Evolutionary conservation across 2,888 invertebrate genomes (phyloP).

Genomic region (Lepas anatifera): DNA sequence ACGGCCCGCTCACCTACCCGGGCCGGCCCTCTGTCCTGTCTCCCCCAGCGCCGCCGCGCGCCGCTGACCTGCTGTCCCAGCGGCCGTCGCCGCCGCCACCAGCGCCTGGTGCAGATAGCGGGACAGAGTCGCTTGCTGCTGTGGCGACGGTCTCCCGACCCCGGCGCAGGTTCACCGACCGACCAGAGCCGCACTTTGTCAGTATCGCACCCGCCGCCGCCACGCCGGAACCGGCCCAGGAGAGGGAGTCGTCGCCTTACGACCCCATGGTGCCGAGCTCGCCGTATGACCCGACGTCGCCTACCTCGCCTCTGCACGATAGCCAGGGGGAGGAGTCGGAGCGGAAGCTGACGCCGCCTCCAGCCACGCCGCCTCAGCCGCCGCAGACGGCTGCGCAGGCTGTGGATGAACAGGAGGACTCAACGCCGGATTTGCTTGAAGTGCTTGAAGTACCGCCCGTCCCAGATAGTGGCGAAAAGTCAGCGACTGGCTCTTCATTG

Average conservation of each 20-base stretch:
- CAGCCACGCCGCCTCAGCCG: background rate
- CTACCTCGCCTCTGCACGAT: background rate
- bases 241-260: background rate
- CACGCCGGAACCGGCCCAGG: background rate
- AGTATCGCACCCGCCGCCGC: background rate
- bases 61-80: too few species aligned
- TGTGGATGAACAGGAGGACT: too few species aligned
- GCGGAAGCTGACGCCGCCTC: background rate
- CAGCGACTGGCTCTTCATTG: too few species aligned
- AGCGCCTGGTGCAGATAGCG: too few species aligned
- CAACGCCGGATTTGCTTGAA: too few species aligned
- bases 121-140: too few species aligned
- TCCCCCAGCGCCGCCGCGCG: too few species aligned
- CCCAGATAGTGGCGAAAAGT: too few species aligned
- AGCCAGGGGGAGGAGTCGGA: background rate
- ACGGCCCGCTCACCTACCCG: background rate
- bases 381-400: background rate
- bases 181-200: background rate
- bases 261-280: background rate
- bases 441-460: too few species aligned
- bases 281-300: background rate
- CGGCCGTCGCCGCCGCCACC: background rate
- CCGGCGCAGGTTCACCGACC: background rate
- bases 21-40: too few species aligned
- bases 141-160: background rate